Evolutionary conservation across 2,797 vertebrate species (phyloP), one percentile per base, ranked within the genome.

Genomic region (Lates japonicus): DNA sequence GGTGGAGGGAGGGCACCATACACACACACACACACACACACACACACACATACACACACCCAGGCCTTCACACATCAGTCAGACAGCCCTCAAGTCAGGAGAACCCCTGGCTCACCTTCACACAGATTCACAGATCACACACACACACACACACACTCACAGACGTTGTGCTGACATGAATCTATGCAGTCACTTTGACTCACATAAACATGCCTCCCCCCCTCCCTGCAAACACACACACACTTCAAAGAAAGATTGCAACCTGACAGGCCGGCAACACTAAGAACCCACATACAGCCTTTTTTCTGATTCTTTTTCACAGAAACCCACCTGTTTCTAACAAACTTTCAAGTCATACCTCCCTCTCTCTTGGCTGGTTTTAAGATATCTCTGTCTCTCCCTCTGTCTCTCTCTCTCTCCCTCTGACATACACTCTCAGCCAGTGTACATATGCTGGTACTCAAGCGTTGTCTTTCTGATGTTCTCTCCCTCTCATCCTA

Each of bases 41-140:
- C 59, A 85, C 76, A 57, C 65, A 80, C 72, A 87, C 70, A 74
- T 74, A 59, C 67, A 83, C 70, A 87, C 76, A 52, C 63, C 80
- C 22, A 22, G 77, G 59, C 76, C 84, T 87, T 89, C 82, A 92
- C 92, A 93, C 90, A 93, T 93, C 91, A 93, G 88, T 93, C 93
- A 94, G 88, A 94, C 91, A 93, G 90, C 90, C 93, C 93, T 91
- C 90, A 91, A 94, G 93, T 95, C 93, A 94, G 94, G 94, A 95
- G 93, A 95, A 95, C 95, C 95, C 94, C 95, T 95, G 95, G 95
- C 94, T 94, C 88, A 94, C 87, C 95, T 94, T 95, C 95, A 96
- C 93, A 95, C 92, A 94, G 91, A 94, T 92, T 88, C 81, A 90
- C 82, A 94, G 87, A 92, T 93, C 92, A 83, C 79, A 87, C 84